Evolutionary conservation across 1,140 invertebrate genomes (phyloP), one percentile per base, ranked within the genome.

Genomic region (Tribolium castaneum): DNA sequence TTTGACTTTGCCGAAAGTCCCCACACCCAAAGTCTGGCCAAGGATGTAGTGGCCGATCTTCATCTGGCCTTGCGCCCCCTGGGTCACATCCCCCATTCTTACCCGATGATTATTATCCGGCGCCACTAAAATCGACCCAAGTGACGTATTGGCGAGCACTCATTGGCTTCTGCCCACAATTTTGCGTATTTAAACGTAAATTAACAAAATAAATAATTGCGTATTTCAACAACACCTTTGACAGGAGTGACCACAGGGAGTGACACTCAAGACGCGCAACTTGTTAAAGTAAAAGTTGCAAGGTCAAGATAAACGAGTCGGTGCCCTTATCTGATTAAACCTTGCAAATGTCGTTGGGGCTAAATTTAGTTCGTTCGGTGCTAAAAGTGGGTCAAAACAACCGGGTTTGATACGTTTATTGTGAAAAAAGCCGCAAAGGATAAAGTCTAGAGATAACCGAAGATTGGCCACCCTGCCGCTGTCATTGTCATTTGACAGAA

Each of bases 1-100:
- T 90, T 98, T 98, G 3, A 98, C 97, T 90, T 98, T 98, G 50
- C 97, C 97, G 89, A 98, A 98, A 7, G 97, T 98, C 6, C 97
- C 97, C 50, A 97, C 93, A 34, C 97, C 97, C 16, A 98, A 88
- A 0, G 97, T 98, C 80, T 94, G 92, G 10, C 96, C 96, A 30
- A 98, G 87, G 22, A 95, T 94, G 85, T 98, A 98, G 86, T 97
- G 96, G 0, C 96, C 96, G 85, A 98, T 98, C 87, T 97, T 97
- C 2, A 98, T 95, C 77, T 96, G 92, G 52, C 96, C 95, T 83
- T 94, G 93, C 1, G 52, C 52, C 52, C 71, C 52, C 35, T 75
- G 73, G 56, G 12, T 34, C n/a, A 30, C 5, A 51, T 76, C 62
- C 62, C 74, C 74, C 74, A 66, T 54, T 30, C 71, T 77, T 54